Conservation (phyloP, 2,113 vertebrate species). For the Elaphurus davidianus region DNA sequence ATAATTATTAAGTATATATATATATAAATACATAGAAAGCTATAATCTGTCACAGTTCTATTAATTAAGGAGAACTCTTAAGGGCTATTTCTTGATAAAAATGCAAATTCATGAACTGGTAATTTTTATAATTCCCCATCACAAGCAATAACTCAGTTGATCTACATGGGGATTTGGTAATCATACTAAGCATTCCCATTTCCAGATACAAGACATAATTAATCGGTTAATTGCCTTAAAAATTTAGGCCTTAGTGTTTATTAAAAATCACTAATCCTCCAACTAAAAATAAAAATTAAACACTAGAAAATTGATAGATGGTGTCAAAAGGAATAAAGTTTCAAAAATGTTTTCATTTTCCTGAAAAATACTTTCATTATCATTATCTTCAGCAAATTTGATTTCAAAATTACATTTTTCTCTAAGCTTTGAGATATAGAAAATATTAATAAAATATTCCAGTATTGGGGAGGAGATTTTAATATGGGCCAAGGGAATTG, state of each 20-base stretch:
- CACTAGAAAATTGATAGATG: not conserved
- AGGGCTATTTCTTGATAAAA: not conserved
- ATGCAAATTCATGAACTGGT: not conserved
- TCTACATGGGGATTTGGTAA: not conserved
- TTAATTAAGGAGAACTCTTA: not conserved
- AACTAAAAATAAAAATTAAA: not conserved
- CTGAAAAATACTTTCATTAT: not conserved
- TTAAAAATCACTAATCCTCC: not conserved
- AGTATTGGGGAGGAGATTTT: not conserved
- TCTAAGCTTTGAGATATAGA: not conserved
- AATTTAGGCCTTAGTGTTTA: not conserved
- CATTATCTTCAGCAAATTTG: not conserved
- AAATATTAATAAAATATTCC: not conserved
- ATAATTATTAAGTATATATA: not conserved
- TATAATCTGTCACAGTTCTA: not conserved
- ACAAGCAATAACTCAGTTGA: not conserved
- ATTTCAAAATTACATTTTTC: not conserved
- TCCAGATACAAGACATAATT: constrained; percentile 11
- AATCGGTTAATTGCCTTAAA: not conserved
- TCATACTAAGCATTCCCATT: not conserved
- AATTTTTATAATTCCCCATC: constrained; percentile 15
- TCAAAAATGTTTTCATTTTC: not conserved
- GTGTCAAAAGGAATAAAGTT: not conserved
- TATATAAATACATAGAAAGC: not conserved
- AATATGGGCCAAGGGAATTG: not conserved